Evolutionary conservation across 2,888 invertebrate species (phyloP), one percentile per base, ranked within the genome.

Genomic region (Latrodectus elegans): DNA sequence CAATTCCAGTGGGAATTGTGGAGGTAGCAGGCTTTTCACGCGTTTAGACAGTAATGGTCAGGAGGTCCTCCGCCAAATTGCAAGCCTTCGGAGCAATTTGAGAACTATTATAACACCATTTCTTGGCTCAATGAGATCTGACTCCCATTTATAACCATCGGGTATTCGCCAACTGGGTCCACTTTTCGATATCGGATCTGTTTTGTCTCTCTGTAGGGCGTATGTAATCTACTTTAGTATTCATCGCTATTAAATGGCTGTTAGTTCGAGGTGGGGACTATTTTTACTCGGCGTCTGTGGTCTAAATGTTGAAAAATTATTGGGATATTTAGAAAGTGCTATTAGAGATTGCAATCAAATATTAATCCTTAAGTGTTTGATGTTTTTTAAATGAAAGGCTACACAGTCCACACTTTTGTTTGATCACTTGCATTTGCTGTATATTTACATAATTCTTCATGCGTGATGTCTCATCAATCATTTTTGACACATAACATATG

Each of bases 41-140:
- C 86, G 72, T 78, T 84, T 79, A 75, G 74, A 67, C 55, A 70
- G 67, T 85, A 85, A 85, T 85, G 70, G 77, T 51, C 26, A 22
- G 51, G 60, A 68, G 80, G 70, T 64, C 76, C 80, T 68, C 81
- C 73, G 81, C 73, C 67, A 87, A 87, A 87, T 81, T 87, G 76
- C 68, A 76, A 52, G 77, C 60, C 81, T 76, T 76, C 68, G 64
- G 12, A 53, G 86, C 77, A 87, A 87, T 87, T 87, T 87, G 67
- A 65, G 67, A 76, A 77, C 86, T 87, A 87, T 87, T 87, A 87
- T 81, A 87, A 81, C 86, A 77, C 86, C 86, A 87, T 87, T 87
- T 87, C 86, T 87, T 87, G 60, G 60, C 60, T 53, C 26, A 49
- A 67, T 51, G 72, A 80, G 55, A 87, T 82, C 74, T 75, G 85